A percentile compares a stretch with the other conserved stretches of the same genome.
Conservation (phyloP, 2,888 invertebrate genomes). For the Luperina nickerlii region DNA sequence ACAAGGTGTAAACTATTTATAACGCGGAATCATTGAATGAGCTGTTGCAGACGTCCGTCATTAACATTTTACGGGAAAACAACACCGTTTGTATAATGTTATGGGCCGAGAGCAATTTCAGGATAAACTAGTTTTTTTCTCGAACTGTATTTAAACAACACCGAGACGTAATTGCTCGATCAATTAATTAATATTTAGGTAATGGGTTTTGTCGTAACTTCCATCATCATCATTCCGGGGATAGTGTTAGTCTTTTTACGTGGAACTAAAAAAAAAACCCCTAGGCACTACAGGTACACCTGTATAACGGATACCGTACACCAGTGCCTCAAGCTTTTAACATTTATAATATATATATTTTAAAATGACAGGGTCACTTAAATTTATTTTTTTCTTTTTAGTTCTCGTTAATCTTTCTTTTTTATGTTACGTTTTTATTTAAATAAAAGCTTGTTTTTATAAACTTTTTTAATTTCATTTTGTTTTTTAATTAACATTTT, state of each 20-base stretch:
- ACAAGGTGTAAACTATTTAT: slow-evolving; percentile 53
- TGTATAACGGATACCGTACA: no score
- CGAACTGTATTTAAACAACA: slow-evolving; percentile 33
- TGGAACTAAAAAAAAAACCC: no score
- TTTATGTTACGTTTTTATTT: no score
- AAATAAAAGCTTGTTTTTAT: no score
- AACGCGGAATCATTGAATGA: slow-evolving; percentile 52
- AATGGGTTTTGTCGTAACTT: slow-evolving; percentile 24
- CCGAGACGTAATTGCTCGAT: slow-evolving; percentile 31
- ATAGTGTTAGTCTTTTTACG: neutral
- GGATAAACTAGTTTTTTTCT: slow-evolving; percentile 46
- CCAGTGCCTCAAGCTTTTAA: no score
- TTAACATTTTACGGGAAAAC: slow-evolving; percentile 55
- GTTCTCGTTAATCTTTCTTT: no score
- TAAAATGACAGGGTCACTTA: no score
- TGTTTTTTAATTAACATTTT: no score
- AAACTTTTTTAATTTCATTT: no score
- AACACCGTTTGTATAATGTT: slow-evolving; percentile 52
- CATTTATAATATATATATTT: no score
- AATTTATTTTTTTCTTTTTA: no score
- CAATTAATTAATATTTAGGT: slow-evolving; percentile 41
- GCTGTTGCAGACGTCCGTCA: slow-evolving; percentile 48
- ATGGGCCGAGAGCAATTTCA: slow-evolving; percentile 29
- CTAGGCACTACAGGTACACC: no score
- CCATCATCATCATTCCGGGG: slow-evolving; percentile 2